Evolutionary conservation across 2,797 vertebrate genomes (phyloP), one percentile per base, ranked within the genome.

Genomic region (Manis pentadactyla): DNA sequence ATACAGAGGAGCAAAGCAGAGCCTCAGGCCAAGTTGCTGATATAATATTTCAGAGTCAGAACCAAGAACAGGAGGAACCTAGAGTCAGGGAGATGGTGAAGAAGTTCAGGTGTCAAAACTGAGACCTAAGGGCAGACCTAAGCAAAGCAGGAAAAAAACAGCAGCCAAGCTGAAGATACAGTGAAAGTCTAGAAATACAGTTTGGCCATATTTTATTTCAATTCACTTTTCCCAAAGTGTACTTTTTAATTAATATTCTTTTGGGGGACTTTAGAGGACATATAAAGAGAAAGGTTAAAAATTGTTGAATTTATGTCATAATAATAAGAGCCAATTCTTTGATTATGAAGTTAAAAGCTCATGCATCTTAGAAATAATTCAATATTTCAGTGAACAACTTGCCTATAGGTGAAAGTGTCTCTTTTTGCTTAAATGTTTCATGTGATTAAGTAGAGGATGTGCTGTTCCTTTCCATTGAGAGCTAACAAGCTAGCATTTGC

Each of bases 311-410:
- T 64, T 68, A 88, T 82, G 46, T 46, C 25, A 23, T 78, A 64
- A 93, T 96, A 49, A 83, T 85, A 27, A 82, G 51, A 83, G 19
- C 27, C 9, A 93, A 88, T 6, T 29, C 10, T 92, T 39, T 87
- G 31, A 90, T 78, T 81, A 82, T 90, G 46, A 90, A 61, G n/a
- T 96, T 92, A 94, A 96, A 96, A 93, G 14, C 46, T 83, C 63
- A 64, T 77, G 18, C 11, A 75, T 63, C 69, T 81, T 75, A 87
- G 86, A 87, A 88, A 93, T 95, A 92, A 94, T 63, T 93, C 84
- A 94, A 66, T 51, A 82, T 79, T n/a, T 51, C 88, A 87, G 2
- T 18, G 49, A 91, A 79, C 14, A 61, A 83, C 12, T 75, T 88
- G 37, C 12, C 25, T 59, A 57, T 31, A 93, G 90, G 68, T 92